Conservation (phyloP, 1,140 invertebrate genomes). For the Pseudomyrmex cubaensis region DNA sequence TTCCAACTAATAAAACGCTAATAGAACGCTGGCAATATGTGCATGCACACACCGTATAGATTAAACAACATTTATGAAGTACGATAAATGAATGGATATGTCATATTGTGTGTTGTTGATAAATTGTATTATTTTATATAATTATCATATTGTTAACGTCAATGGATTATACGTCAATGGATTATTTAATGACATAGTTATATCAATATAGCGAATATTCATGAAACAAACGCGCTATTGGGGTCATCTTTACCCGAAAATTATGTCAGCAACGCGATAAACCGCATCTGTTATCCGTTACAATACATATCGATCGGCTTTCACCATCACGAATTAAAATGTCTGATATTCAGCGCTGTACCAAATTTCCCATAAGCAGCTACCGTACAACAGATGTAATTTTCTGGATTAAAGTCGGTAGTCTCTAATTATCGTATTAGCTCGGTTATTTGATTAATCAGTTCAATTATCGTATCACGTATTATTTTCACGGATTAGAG, state of each 20-base stretch:
- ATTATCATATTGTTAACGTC: background rate
- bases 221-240: constrained; percentile 1
- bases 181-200: constrained; percentile 17
- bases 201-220: background rate
- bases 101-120: background rate
- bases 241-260: constrained; percentile 15
- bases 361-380: constrained; percentile 2
- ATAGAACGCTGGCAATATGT: too few species aligned
- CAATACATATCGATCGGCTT: constrained; percentile 3
- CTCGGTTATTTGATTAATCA: constrained; percentile 63
- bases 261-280: constrained; percentile 12
- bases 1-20: background rate
- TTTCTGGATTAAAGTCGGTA: constrained; percentile 58
- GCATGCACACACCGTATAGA: background rate
- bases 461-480: constrained; percentile 46
- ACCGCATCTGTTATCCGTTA: constrained; percentile 29
- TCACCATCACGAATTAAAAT: constrained; percentile 27
- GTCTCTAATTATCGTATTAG: constrained; percentile 56
- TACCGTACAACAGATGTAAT: constrained; percentile 31
- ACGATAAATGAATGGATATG: background rate
- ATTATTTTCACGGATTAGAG: constrained; percentile 7
- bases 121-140: background rate
- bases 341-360: constrained; percentile 14
- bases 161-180: background rate
- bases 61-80: background rate